A percentile compares a stretch with the other conserved stretches of the same genome.
Evolutionary conservation across 2,888 invertebrate species (phyloP).

Genomic region (Slavum lentiscoides): DNA sequence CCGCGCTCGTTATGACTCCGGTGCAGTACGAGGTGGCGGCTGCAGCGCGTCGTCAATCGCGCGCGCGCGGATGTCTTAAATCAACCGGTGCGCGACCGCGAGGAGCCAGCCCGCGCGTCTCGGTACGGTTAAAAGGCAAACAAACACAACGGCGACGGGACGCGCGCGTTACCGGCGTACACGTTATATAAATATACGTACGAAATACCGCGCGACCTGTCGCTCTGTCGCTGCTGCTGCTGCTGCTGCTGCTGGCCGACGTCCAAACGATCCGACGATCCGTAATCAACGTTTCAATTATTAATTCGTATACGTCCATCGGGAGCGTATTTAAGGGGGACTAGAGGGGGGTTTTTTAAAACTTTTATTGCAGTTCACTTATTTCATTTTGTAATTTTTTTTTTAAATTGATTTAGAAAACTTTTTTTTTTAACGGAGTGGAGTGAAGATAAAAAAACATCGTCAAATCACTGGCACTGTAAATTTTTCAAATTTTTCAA

Average conservation of each 20-base stretch:
- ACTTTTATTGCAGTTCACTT: no score
- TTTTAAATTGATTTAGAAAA: no score
- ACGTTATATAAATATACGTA: no score
- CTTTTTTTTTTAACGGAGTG: no score
- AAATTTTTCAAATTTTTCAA: no score
- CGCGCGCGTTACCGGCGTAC: neutral
- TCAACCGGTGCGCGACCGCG: constrained; percentile 35
- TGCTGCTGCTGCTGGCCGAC: constrained; percentile 13
- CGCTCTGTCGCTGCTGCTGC: constrained; percentile 7
- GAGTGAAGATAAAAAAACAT: no score
- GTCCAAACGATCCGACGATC: constrained; percentile 17
- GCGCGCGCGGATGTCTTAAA: constrained; percentile 45
- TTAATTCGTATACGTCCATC: neutral
- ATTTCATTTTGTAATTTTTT: no score
- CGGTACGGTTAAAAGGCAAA: constrained; percentile 38
- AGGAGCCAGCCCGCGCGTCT: neutral
- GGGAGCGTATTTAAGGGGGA: no score
- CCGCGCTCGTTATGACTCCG: constrained; percentile 19
- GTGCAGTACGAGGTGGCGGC: neutral
- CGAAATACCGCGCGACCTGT: neutral
- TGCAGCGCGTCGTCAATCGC: neutral
- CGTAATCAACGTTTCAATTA: constrained; percentile 34
- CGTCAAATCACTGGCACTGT: no score
- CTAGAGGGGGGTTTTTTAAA: no score
- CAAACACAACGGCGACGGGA: constrained; percentile 19